These are phyloP conservation scores for Ephestia elutella DNA, from an alignment of 1,140 invertebrate species.

Conservation along the genomic window DNA sequence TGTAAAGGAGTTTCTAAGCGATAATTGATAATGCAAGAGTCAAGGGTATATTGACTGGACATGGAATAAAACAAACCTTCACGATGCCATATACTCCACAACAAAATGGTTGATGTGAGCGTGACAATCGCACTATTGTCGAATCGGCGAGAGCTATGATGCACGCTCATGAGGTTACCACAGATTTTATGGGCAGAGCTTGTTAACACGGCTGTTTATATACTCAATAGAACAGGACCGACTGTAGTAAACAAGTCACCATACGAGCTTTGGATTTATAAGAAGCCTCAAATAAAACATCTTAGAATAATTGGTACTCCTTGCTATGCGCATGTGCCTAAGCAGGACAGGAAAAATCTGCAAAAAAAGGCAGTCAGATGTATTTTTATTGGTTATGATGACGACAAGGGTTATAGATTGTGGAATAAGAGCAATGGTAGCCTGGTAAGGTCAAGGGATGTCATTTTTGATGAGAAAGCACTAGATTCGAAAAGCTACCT, in stretches of 20 bases:
- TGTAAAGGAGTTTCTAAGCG: background rate
- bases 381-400: too few relatives aligned
- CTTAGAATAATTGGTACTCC: background rate
- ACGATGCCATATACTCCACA: background rate
- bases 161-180: background rate
- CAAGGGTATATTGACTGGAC: background rate
- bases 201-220: background rate
- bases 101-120: conserved; percentile 3
- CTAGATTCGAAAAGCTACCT: too few relatives aligned
- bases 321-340: conserved; percentile 5
- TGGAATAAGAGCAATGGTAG: too few relatives aligned
- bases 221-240: background rate
- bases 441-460: too few relatives aligned
- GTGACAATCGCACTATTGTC: conserved; percentile 5
- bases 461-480: too few relatives aligned
- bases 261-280: background rate
- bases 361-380: background rate
- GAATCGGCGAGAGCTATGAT: background rate
- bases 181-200: background rate
- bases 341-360: background rate
- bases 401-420: too few relatives aligned
- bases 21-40: conserved; percentile 2
- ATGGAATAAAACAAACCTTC: background rate
- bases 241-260: background rate
- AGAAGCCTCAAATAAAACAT: background rate